Base-by-base conservation (phyloP, 2,113 vertebrate genomes). In the Odontesthes bonariensis region DNA sequence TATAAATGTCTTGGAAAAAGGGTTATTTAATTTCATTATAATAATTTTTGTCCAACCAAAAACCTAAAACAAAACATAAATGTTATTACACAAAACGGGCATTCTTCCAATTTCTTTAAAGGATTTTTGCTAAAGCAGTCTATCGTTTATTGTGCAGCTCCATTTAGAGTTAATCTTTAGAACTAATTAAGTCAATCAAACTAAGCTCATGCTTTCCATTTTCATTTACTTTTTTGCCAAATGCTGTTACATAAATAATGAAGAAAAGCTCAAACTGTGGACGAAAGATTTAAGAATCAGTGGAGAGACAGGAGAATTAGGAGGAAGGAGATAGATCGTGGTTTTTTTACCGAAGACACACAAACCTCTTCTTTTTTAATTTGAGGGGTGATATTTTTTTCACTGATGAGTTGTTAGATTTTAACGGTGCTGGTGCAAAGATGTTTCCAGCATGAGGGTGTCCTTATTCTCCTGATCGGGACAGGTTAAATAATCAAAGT, bases 161-260 rank as follows among this genome's bases (percentile, higher is more conserved):
- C 70, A 58, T 77, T 90, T 83, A 40, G 55, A 85, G 77, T 84
- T 87, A 84, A 86, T 86, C 85, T 89, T 88, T 73, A 83, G 72
- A 69, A 65, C 81, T 87, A 86, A 86, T 90, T 89, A 83, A 85
- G 75, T 82, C 75, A 78, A 35, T 85, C 64, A 65, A 72, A 82
- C 68, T 64, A 68, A 88, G 79, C 83, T 77, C 54, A 27, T 67
- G 31, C 44, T 51, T 38, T 77, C 22, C 40, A 59, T 77, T 75
- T 86, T 70, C 8, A 3, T 85, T 67, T 83, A 71, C 75, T 60
- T 79, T 70, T 69, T 67, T 86, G 75, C 73, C 77, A 88, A 86
- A 74, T 70, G 71, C 62, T 64, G 8, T 77, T 82, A 73, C 73
- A 65, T 72, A 75, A 75, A 46, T 75, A 69, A 81, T 77, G 60